phyloP scores from a whole-genome alignment of 2,888 invertebrate species.

The Candidula unifasciata region DNA sequence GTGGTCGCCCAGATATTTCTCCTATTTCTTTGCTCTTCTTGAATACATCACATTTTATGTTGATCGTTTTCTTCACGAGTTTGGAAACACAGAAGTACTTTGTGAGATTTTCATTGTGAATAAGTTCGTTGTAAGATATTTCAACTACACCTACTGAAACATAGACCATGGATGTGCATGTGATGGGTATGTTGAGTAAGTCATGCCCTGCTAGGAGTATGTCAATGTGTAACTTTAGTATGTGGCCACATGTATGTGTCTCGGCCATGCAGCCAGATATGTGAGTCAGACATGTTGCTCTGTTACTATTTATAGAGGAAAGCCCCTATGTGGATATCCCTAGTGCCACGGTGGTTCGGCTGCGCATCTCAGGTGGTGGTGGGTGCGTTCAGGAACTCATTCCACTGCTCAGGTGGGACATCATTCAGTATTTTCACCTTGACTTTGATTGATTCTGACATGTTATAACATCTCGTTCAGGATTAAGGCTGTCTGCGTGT shows the following conservation, averaged over 20 bases:
- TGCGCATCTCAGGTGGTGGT: conserved; percentile 65
- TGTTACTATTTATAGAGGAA: conserved; percentile 63
- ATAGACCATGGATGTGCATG: neutral
- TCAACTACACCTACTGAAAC: neutral
- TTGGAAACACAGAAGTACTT: too few species aligned
- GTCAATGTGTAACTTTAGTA: neutral
- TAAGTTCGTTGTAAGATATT: neutral
- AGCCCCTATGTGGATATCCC: conserved; percentile 73
- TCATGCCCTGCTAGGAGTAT: neutral
- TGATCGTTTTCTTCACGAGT: too few species aligned
- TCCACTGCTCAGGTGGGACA: conserved; percentile 65
- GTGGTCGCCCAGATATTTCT: too few species aligned
- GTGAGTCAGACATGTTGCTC: conserved; percentile 19
- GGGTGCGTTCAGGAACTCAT: conserved; percentile 64
- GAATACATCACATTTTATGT: too few species aligned
- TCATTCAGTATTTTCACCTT: conserved; percentile 27
- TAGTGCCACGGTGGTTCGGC: conserved; percentile 69
- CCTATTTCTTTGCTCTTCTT: too few species aligned
- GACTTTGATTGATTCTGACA: neutral
- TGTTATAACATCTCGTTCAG: neutral
- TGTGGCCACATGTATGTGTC: neutral
- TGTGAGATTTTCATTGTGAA: too few species aligned
- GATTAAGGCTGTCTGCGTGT: too few species aligned
- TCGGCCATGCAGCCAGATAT: neutral
- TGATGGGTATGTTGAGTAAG: neutral